These are phyloP conservation scores for Macroglossus sobrinus DNA, from an alignment of 2,113 vertebrate genomes.

Conservation along the genomic window DNA sequence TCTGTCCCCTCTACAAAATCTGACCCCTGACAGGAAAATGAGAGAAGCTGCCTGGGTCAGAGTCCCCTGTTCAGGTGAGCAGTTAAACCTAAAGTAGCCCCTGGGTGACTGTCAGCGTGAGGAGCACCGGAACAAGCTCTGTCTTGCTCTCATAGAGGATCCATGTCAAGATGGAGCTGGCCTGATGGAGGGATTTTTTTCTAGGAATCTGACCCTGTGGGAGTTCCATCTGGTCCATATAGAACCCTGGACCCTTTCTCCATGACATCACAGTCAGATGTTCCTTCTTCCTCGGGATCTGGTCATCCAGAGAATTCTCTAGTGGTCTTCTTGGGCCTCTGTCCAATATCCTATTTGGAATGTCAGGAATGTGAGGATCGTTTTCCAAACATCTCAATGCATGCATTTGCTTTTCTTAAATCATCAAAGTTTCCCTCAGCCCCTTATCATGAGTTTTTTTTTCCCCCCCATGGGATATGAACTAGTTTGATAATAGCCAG, in stretches of 20 bases:
- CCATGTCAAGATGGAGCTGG: not conserved
- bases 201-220: not conserved
- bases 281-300: not conserved
- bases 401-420: not conserved
- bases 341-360: not conserved
- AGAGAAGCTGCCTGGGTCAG: not conserved
- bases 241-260: not conserved
- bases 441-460: not conserved
- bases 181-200: not conserved
- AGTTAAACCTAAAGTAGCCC: not conserved
- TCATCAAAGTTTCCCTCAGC: not conserved
- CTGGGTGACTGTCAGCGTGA: not conserved
- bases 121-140: not conserved
- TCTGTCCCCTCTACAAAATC: not conserved
- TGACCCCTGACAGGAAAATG: not conserved
- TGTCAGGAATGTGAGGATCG: not conserved
- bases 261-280: not conserved
- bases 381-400: not conserved
- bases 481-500: not conserved
- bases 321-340: not conserved
- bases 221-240: not conserved
- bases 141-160: not conserved
- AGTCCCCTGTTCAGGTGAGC: not conserved
- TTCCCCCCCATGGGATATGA: not conserved
- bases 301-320: not conserved